These are phyloP conservation scores for Trissolcus japonicus DNA, from an alignment of 2,888 invertebrate genomes.

Conservation along the genomic window DNA sequence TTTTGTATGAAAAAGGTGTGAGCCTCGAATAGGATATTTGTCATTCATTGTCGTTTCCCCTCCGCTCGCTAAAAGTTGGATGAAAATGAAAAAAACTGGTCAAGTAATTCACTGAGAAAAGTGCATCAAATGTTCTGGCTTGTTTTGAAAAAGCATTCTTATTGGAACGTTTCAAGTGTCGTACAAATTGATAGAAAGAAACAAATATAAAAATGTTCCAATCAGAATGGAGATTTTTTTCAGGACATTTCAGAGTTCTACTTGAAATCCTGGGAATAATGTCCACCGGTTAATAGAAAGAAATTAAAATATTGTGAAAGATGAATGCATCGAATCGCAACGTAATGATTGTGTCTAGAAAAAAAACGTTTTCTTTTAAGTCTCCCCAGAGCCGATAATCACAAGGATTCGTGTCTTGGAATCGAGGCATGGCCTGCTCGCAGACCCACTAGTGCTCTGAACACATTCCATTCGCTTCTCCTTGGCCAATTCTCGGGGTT, in stretches of 20 bases:
- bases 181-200: neutral
- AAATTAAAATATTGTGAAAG: conserved; percentile 58
- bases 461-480: conserved; percentile 71
- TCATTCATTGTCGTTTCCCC: conserved; percentile 49
- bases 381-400: conserved; percentile 71
- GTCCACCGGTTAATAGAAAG: neutral
- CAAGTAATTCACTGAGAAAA: conserved; percentile 9
- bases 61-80: conserved; percentile 52
- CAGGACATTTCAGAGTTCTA: neutral
- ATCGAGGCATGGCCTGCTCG: conserved; percentile 71
- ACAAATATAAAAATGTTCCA: neutral
- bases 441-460: conserved; percentile 72
- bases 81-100: conserved; percentile 19
- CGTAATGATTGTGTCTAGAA: conserved; percentile 71
- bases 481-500: conserved; percentile 72
- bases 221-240: neutral
- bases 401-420: conserved; percentile 71
- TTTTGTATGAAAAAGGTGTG: neutral
- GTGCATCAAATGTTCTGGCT: neutral
- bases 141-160: conserved; percentile 1
- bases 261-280: neutral
- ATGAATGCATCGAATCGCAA: conserved; percentile 68
- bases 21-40: conserved; percentile 28
- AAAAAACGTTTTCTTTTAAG: conserved; percentile 71
- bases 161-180: conserved; percentile 2